Base-by-base conservation (phyloP, 2,797 vertebrate genomes). In the Gobionotothen gibberifrons region DNA sequence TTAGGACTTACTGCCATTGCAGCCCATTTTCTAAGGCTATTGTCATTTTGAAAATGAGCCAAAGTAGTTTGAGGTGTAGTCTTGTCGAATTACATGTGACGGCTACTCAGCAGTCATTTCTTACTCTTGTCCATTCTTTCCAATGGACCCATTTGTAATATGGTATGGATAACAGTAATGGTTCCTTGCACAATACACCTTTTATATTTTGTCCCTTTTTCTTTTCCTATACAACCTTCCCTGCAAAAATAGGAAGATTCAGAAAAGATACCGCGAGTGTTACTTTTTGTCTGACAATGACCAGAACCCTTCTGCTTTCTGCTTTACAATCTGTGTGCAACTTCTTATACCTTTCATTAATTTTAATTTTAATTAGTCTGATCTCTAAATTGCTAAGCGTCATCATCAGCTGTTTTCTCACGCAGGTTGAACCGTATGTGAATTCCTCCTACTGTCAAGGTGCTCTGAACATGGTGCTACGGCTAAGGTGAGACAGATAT, bases 401-500 rank as follows among this genome's bases (percentile, higher is more conserved):
- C 46, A 71, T 64, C 47, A 74, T 69, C 17, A 54, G 36, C 39
- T 74, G 36, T 78, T 79, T 77, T 78, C n/a, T 72, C 60, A 21
- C 69, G 68, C 93, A 98, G 97, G 95, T 96, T 79, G 95, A 95
- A 80, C 94, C 96, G 14, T 95, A 89, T 73, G 95, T 95, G 85
- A 93, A 93, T 62, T 87, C 92, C 1, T 89, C 93, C 62, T 93
- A 93, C 85, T 92, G 89, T 89, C 94, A 95, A 90, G 93, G 94
- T 85, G 96, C 95, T 0, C 94, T 99, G 89, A 99, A 99, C 94
- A 97, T 99, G 93, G 98, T 99, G 65, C 95, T 99, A 86, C 96
- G 98, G 87, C 94, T 99, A 93, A 98, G 98, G 98, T 99, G 94
- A 97, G 95, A 84, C 51, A 43, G 39, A 46, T 13, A 7, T 17